Percentiles rank a stretch among this genome's conserved stretches.
Evolutionary conservation across 2,888 invertebrate genomes (phyloP).

Genomic region (Nomada ruficornis): DNA sequence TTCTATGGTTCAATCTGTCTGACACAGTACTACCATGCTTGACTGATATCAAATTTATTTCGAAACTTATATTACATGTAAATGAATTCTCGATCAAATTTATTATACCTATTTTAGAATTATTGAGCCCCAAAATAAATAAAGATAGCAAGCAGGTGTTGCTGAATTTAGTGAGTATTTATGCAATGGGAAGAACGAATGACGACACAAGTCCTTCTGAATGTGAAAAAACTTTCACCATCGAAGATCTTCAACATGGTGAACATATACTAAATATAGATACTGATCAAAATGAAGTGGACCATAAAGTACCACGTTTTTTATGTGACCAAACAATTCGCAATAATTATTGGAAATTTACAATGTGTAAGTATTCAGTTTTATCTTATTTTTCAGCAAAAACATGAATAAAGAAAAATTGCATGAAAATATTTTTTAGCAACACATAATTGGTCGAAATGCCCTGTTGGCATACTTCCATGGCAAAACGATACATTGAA

Average conservation of each 20-base stretch:
- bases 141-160: slow-evolving; percentile 67
- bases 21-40: slow-evolving; percentile 72
- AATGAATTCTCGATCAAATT: slow-evolving; percentile 74
- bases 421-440: slow-evolving; percentile 68
- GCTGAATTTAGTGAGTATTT: slow-evolving; percentile 70
- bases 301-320: slow-evolving; percentile 33
- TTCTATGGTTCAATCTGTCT: slow-evolving; percentile 71
- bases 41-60: slow-evolving; percentile 70
- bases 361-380: slow-evolving; percentile 61
- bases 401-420: not conserved
- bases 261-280: not conserved
- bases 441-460: slow-evolving; percentile 83
- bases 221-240: slow-evolving; percentile 83
- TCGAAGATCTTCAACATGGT: slow-evolving; percentile 82
- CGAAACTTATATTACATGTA: slow-evolving; percentile 70
- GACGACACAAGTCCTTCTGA: slow-evolving; percentile 66
- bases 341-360: slow-evolving; percentile 75
- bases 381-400: slow-evolving; percentile 1
- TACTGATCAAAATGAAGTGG: slow-evolving; percentile 8
- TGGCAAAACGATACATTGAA: slow-evolving; percentile 81
- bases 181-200: slow-evolving; percentile 74
- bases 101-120: slow-evolving; percentile 73
- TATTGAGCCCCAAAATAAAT: slow-evolving; percentile 69
- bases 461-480: slow-evolving; percentile 86
- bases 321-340: slow-evolving; percentile 72